phyloP scores from a whole-genome alignment of 2,113 vertebrate species.

The Caloenas nicobarica region DNA sequence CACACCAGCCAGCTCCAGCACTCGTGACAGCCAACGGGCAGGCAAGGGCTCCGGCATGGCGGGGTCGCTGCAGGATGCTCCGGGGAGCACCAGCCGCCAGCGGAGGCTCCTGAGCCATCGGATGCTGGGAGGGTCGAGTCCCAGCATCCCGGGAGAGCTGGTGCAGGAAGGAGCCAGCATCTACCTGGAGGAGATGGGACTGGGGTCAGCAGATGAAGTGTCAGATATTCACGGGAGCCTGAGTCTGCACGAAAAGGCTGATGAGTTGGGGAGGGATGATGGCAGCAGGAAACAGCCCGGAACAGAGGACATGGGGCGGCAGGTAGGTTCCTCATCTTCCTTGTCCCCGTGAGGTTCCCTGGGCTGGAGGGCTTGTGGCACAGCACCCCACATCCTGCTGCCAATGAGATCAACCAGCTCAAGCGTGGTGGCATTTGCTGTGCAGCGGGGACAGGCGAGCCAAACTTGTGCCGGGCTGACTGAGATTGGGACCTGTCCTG shows the following conservation, averaged over 20 bases:
- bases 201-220: conserved; percentile 44
- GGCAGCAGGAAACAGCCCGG: not conserved
- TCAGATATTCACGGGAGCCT: conserved; percentile 37
- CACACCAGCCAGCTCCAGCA: not conserved
- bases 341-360: rapidly evolving
- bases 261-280: not conserved
- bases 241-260: conserved; percentile 26
- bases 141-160: conserved; percentile 39
- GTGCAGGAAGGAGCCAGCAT: not conserved
- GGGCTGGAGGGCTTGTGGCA: not conserved
- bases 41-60: not conserved
- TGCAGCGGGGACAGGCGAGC: rapidly evolving
- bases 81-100: not conserved
- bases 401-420: not conserved
- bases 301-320: not conserved
- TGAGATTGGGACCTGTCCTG: not conserved
- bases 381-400: not conserved
- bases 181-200: conserved; percentile 29
- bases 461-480: rapidly evolving
- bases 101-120: conserved; percentile 1
- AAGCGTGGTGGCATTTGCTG: rapidly evolving
- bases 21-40: not conserved
- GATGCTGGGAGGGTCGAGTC: conserved; percentile 8
- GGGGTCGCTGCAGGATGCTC: not conserved
- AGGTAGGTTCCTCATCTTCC: conserved; percentile 14